These are phyloP conservation scores for Oasisia sp. DNA, from an alignment of 2,888 invertebrate genomes.

Conservation along the genomic window DNA sequence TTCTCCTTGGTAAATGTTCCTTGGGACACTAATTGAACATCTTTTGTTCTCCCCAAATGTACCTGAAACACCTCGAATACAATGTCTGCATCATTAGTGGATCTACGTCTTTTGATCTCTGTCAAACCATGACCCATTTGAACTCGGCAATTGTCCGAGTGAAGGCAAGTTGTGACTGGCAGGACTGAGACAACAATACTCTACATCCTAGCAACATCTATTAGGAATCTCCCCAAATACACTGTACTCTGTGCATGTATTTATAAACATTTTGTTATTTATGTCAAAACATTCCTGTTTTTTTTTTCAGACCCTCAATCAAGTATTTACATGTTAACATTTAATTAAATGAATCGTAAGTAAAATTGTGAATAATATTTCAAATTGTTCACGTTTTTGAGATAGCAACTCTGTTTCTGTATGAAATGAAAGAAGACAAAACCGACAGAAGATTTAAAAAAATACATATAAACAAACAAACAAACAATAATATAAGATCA, in stretches of 20 bases:
- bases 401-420: no score
- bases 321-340: neutral
- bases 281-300: neutral
- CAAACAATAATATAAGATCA: neutral
- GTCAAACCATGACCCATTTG: neutral
- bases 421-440: neutral
- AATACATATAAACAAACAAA: neutral
- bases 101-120: neutral
- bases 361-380: no score
- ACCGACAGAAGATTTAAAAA: neutral
- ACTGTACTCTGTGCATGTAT: neutral
- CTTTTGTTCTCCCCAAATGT: no score
- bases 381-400: no score
- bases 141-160: neutral
- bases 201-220: neutral
- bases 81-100: neutral
- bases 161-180: neutral
- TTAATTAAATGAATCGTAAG: no score
- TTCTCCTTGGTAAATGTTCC: no score
- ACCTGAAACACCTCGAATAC: neutral
- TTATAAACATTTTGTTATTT: neutral
- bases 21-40: no score
- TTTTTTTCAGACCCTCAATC: neutral
- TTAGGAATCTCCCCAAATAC: neutral
- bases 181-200: neutral